A percentile compares a stretch with the other conserved stretches of the same genome.
phyloP scores from a whole-genome alignment of 2,888 invertebrate species.

The Ectemnius continuus region DNA sequence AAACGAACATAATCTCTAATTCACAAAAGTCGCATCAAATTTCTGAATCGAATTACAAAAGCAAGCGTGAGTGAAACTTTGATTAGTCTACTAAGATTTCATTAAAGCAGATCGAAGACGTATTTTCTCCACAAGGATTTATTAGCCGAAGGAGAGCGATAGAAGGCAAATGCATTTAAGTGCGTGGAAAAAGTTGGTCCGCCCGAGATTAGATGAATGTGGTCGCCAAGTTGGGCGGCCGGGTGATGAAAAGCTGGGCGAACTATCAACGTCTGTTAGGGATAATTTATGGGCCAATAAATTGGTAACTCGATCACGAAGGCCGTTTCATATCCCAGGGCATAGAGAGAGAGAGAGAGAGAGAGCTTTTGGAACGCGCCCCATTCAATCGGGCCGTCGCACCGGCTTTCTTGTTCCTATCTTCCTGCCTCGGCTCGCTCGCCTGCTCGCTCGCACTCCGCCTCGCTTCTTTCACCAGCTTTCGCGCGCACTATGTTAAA shows the following conservation, averaged over 20 bases:
- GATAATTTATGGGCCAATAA: constrained; percentile 57
- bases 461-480: constrained; percentile 22
- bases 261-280: constrained; percentile 43
- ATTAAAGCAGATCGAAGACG: no score
- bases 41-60: no score
- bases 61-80: no score
- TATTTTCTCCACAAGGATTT: no score
- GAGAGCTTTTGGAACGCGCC: constrained; percentile 33
- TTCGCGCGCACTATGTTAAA: constrained; percentile 33
- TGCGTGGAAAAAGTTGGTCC: no score
- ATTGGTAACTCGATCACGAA: constrained; percentile 45
- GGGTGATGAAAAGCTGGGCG: constrained; percentile 10
- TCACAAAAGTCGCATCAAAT: no score
- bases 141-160: background rate
- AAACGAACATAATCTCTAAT: no score
- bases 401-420: background rate
- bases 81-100: no score
- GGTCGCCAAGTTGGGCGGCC: no score
- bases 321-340: constrained; percentile 11
- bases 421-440: background rate
- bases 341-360: constrained; percentile 42
- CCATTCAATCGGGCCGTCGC: constrained; percentile 46
- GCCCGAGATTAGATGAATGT: background rate
- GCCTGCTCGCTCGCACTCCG: background rate
- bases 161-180: background rate